Base-by-base conservation (phyloP, 1,140 invertebrate species). In the Aphelenchoides besseyi region DNA sequence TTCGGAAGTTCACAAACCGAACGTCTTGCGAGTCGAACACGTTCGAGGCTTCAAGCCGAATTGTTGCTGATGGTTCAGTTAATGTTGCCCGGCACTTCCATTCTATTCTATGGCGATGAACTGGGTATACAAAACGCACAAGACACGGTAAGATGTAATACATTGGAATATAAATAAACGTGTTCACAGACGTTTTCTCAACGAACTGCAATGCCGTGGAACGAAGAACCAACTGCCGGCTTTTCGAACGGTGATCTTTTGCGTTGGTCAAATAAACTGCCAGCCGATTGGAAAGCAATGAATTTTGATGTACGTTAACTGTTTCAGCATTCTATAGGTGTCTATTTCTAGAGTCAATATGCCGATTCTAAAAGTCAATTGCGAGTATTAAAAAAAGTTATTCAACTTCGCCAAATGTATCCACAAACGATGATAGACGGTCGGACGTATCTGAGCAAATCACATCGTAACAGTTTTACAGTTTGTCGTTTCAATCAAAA, bases 41-140 rank as follows among this genome's bases (percentile, higher is more conserved):
- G 37, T 1, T 68, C 68, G 18, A 41, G 66, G 29, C 23, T 57
- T 23, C 67, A 81, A 35, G 74, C 79, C 2, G 76, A 78, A 68
- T 28, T 78, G 9, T 26, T 78, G 16, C 70, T 64, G 41, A 73
- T 81, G 74, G 9, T 78, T 5, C 62, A 77, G 53, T 68, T 78
- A 23, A 30, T 74, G 8, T 41, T 78, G 37, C 79, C 73, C 32
- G 76, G 76, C 29, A 77, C 76, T 2, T 30, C 68, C 2, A 64
- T 78, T n/a, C 16, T 78, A 23, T 78, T 81, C 61, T 78, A 81
- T 54, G 76, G 76, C 12, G 78, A 78, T 41, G 74, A 77, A 62
- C 28, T 80, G 29, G 79, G 68, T 2, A 23, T 73, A 18, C 18
- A 30, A 16, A 61, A 79, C 26, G 68, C 36, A 18, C n/a, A 18